phyloP scores from a whole-genome alignment of 1,140 invertebrate genomes.

The Harlomillsia oculata region DNA sequence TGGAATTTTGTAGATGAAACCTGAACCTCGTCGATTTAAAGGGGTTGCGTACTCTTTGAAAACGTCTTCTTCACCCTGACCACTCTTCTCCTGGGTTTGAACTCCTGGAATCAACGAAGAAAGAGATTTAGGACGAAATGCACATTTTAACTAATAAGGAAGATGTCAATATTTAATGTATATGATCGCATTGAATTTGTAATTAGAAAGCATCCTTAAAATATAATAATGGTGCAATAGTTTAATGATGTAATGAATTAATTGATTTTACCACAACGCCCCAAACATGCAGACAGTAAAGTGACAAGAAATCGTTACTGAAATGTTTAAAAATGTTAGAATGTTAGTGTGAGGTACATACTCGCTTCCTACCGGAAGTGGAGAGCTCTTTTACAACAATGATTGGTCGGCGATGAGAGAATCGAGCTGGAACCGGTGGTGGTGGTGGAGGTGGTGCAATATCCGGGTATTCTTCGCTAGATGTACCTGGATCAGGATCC shows the following conservation, averaged over 20 bases:
- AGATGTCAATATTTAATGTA: no score
- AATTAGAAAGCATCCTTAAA: no score
- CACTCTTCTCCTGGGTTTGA: slow-evolving; percentile 14
- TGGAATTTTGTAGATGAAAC: slow-evolving; percentile 61
- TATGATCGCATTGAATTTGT: no score
- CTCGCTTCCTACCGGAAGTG: slow-evolving; percentile 4
- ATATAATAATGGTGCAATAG: no score
- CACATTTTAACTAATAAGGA: no score
- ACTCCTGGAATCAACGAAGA: no score
- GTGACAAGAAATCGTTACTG: no score
- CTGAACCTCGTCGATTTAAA: slow-evolving; percentile 17
- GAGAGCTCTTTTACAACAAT: background rate
- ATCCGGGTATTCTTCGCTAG: no score
- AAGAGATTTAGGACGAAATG: no score
- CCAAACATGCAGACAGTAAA: no score
- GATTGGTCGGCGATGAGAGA: background rate
- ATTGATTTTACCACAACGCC: no score
- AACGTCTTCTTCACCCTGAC: slow-evolving; percentile 21
- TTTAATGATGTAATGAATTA: no score
- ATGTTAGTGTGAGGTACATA: slow-evolving; percentile 12
- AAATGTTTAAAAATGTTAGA: background rate
- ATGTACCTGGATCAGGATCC: background rate
- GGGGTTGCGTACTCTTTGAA: slow-evolving; percentile 33
- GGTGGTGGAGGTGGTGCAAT: background rate
- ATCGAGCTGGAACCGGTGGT: slow-evolving; percentile 1